These are phyloP conservation scores for Prionace glauca DNA, from an alignment of 2,797 vertebrate species.

Conservation along the genomic window DNA sequence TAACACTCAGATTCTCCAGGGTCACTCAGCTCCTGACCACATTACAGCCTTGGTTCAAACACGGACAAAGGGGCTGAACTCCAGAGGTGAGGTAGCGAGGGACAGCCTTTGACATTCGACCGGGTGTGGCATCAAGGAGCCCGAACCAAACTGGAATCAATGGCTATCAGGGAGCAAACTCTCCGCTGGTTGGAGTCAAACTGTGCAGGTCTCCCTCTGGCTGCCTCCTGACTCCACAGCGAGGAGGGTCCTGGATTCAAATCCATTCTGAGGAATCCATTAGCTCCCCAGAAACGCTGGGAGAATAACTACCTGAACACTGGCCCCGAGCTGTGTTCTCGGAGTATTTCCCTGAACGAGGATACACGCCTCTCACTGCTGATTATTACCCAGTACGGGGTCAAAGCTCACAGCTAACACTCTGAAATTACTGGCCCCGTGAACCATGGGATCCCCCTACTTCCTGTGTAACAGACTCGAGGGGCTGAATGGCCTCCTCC, in stretches of 20 bases:
- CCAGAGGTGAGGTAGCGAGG: neutral
- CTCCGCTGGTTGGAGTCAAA: neutral
- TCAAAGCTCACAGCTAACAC: too few species aligned
- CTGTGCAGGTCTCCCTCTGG: too few species aligned
- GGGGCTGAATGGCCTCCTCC: too few species aligned
- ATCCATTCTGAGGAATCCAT: neutral
- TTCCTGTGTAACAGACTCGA: too few species aligned
- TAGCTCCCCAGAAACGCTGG: neutral
- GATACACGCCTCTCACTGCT: neutral
- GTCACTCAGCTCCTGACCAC: neutral
- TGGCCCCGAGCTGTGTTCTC: neutral
- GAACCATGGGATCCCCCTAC: too few species aligned
- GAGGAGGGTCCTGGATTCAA: neutral
- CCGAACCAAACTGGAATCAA: neutral
- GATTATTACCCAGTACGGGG: neutral
- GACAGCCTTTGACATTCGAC: neutral
- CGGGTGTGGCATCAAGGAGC: neutral
- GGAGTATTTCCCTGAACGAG: neutral
- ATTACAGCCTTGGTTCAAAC: too few species aligned
- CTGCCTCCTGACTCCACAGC: neutral
- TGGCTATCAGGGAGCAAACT: neutral
- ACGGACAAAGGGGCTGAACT: neutral
- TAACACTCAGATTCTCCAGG: neutral
- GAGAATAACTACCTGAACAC: neutral
- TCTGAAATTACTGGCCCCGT: too few species aligned